Percentiles rank a stretch among this genome's conserved stretches.
Evolutionary conservation across 2,113 vertebrate species (phyloP).

Genomic region (Aptenodytes forsteri): DNA sequence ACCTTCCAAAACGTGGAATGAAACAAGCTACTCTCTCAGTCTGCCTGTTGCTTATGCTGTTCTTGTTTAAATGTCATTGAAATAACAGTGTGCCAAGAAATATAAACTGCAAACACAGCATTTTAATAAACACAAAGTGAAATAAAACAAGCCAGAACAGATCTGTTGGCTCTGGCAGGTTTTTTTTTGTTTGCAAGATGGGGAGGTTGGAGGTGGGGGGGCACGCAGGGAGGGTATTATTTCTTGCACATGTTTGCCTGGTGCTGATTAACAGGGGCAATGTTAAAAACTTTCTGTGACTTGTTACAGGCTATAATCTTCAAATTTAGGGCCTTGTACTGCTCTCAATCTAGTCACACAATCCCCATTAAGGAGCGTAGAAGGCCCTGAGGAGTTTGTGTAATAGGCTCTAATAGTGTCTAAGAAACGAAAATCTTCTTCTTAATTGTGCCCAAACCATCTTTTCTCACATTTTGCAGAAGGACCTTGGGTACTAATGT

Average conservation of each 20-base stretch:
- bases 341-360: not conserved
- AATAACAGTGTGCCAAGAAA: conserved; percentile 44
- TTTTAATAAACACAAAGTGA: conserved; percentile 49
- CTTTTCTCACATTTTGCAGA: not conserved
- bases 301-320: conserved; percentile 7
- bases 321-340: not conserved
- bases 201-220: not conserved
- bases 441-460: not conserved
- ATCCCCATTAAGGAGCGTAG: not conserved
- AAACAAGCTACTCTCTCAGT: not conserved
- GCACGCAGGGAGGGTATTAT: not conserved
- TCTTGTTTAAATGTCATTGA: not conserved
- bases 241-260: conserved; percentile 31
- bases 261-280: not conserved
- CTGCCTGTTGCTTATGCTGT: not conserved
- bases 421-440: not conserved
- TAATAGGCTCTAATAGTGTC: not conserved
- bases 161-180: not conserved
- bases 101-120: conserved; percentile 41
- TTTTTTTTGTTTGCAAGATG: conserved; percentile 16
- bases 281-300: conserved; percentile 12
- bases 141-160: conserved; percentile 56
- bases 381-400: not conserved
- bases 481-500: not conserved
- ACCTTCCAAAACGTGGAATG: not conserved